A percentile compares a stretch with the other conserved stretches of the same genome.
phyloP scores from a whole-genome alignment of 64 coral and sea anemone genomes.

The Dendrophyllia cribrosa region DNA sequence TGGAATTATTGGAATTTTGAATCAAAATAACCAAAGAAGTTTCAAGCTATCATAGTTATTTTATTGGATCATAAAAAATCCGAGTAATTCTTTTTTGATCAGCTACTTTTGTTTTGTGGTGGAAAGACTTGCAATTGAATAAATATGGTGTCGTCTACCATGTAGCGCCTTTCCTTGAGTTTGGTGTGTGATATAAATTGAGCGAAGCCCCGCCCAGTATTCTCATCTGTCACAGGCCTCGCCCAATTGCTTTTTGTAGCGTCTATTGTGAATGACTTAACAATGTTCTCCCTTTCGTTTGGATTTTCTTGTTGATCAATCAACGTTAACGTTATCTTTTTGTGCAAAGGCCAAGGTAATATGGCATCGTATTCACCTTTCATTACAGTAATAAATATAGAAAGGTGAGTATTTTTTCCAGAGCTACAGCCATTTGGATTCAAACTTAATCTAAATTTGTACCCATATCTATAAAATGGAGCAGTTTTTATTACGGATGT shows the following conservation, averaged over 20 bases:
- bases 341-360: not conserved
- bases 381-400: not conserved
- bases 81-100: no score
- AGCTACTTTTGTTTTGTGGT: no score
- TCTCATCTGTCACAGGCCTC: not conserved
- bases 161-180: not conserved
- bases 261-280: not conserved
- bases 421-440: not conserved
- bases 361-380: constrained; percentile 6
- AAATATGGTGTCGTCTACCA: constrained; percentile 5
- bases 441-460: not conserved
- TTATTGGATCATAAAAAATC: no score
- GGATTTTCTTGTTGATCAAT: not conserved
- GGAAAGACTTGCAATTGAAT: not conserved
- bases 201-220: not conserved
- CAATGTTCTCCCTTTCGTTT: not conserved
- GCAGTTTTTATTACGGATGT: not conserved
- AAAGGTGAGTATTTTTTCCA: not conserved
- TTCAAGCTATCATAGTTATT: no score
- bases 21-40: no score
- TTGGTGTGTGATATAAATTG: not conserved
- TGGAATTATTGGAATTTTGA: no score
- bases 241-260: not conserved
- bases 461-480: constrained; percentile 1
- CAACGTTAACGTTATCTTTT: not conserved